These are phyloP conservation scores for Cydia splendana DNA, from an alignment of 1,140 invertebrate species.

Conservation along the genomic window DNA sequence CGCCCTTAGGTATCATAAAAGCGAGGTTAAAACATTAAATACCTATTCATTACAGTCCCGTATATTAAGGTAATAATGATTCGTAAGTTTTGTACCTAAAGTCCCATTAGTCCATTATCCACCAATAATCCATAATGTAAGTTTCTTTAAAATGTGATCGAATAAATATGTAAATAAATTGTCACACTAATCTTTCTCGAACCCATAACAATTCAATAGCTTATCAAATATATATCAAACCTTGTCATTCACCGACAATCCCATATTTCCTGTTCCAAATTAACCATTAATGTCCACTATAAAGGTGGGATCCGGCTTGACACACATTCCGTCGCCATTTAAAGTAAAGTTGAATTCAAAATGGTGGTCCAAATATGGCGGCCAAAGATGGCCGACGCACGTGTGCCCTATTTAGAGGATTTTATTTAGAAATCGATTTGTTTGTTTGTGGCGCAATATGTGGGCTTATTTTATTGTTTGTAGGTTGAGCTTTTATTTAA, in stretches of 20 bases:
- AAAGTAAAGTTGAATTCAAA: background rate
- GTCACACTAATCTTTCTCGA: background rate
- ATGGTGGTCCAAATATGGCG: conserved; percentile 25
- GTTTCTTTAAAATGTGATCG: background rate
- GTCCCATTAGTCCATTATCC: too few relatives aligned
- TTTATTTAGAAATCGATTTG: conserved; percentile 24
- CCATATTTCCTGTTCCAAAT: background rate
- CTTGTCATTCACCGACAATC: background rate
- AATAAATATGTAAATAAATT: background rate
- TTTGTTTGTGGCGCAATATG: background rate
- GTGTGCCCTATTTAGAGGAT: conserved; percentile 33
- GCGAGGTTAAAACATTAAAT: too few relatives aligned
- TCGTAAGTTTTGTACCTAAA: too few relatives aligned
- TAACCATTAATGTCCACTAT: background rate
- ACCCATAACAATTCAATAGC: background rate
- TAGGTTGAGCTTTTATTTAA: background rate
- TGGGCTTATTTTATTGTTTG: conserved; percentile 3
- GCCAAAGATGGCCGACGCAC: conserved; percentile 30
- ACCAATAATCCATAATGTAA: background rate
- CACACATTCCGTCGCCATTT: conserved; percentile 24
- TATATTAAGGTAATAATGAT: too few relatives aligned
- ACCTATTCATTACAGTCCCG: too few relatives aligned
- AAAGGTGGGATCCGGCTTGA: conserved; percentile 18
- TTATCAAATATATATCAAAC: conserved; percentile 20
- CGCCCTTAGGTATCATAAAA: too few relatives aligned